Evolutionary conservation across 2,113 vertebrate species (phyloP).

Genomic region (Pedionomus torquatus): DNA sequence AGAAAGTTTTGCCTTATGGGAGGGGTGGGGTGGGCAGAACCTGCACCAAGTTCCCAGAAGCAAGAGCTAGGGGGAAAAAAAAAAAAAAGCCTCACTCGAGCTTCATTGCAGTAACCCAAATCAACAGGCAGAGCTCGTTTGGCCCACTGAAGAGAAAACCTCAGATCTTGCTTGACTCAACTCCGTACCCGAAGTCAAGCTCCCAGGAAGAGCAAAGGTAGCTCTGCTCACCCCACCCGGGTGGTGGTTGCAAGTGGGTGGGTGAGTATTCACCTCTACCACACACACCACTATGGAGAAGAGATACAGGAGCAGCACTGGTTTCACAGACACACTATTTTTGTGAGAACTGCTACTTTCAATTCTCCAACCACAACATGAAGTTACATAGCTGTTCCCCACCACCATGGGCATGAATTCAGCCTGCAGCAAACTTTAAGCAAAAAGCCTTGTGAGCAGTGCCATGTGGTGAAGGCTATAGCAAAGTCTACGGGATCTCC

Average conservation of each 20-base stretch:
- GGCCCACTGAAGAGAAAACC: neutral
- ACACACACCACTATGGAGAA: neutral
- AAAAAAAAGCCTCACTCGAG: neutral
- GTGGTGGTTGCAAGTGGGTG: neutral
- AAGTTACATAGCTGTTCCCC: neutral
- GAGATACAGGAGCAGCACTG: neutral
- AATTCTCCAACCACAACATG: neutral
- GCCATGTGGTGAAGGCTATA: rapidly evolving
- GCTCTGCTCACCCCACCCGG: neutral
- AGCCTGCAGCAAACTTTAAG: neutral
- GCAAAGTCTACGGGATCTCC: neutral
- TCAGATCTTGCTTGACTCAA: neutral
- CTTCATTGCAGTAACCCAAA: neutral
- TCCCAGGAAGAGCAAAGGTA: neutral
- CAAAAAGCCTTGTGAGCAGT: neutral
- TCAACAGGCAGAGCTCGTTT: neutral
- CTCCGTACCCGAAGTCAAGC: neutral
- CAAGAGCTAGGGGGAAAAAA: neutral
- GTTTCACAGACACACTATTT: neutral
- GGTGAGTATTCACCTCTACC: neutral
- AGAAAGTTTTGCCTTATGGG: neutral
- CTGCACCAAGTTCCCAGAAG: neutral
- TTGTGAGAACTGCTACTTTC: neutral
- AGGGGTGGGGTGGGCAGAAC: too few species aligned
- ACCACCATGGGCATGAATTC: rapidly evolving